These are phyloP conservation scores for Vidua macroura DNA, from an alignment of 2,113 vertebrate species.

Conservation along the genomic window DNA sequence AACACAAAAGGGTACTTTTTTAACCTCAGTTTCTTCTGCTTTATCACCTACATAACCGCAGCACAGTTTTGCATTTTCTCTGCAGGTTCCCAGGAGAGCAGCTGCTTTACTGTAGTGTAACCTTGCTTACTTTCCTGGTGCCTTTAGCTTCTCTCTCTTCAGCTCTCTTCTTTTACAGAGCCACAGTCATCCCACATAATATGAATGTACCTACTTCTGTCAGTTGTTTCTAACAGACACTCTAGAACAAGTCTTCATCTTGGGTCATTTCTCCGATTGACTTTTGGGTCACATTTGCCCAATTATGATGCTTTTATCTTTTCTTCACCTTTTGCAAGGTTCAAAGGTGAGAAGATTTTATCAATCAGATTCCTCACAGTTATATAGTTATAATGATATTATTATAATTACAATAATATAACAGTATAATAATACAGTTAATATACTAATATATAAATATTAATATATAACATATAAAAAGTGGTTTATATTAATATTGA, in stretches of 20 bases:
- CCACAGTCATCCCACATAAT: neutral
- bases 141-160: neutral
- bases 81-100: slow-evolving; percentile 27
- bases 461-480: neutral
- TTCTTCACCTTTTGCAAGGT: neutral
- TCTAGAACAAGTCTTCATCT: neutral
- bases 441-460: neutral
- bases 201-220: neutral
- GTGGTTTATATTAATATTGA: neutral
- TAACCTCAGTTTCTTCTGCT: slow-evolving; percentile 46
- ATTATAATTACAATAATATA: neutral
- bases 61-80: slow-evolving; percentile 32
- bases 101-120: neutral
- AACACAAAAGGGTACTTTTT: slow-evolving; percentile 4
- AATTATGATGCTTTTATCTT: neutral
- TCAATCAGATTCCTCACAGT: neutral
- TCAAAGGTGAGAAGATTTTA: slow-evolving; percentile 1
- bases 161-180: neutral
- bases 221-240: neutral
- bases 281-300: neutral
- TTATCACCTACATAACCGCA: slow-evolving; percentile 25
- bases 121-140: neutral
- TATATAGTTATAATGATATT: neutral
- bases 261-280: neutral
- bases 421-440: neutral